phyloP scores from a whole-genome alignment of 2,888 invertebrate genomes.

The Rhynchonema sp. region DNA sequence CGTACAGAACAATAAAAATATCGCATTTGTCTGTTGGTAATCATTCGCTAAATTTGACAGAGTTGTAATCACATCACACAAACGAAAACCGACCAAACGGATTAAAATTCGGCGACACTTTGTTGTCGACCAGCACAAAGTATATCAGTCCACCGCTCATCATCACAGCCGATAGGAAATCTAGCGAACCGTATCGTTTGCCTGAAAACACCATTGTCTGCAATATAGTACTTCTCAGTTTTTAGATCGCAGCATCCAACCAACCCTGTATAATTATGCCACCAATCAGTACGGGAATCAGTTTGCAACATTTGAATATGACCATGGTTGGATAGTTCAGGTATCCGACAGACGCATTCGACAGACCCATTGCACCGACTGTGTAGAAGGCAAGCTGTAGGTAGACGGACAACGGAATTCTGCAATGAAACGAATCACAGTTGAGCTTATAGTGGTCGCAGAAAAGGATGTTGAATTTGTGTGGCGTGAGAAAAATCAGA shows the following conservation, averaged over 20 bases:
- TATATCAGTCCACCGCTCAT: constrained; percentile 76
- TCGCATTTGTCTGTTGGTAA: neutral
- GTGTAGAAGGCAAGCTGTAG: constrained; percentile 61
- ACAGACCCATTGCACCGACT: constrained; percentile 82
- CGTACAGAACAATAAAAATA: neutral
- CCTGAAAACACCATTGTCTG: constrained; percentile 30
- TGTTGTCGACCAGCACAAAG: constrained; percentile 61
- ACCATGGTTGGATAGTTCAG: constrained; percentile 88
- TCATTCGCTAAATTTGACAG: neutral
- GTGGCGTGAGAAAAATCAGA: too few relatives aligned
- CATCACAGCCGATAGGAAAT: constrained; percentile 58
- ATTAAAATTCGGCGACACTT: constrained; percentile 42
- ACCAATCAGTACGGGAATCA: constrained; percentile 82
- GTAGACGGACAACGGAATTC: constrained; percentile 64
- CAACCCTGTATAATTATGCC: constrained; percentile 62
- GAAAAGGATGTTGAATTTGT: too few relatives aligned
- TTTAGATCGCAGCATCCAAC: constrained; percentile 1
- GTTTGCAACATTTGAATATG: constrained; percentile 90
- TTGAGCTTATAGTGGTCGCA: too few relatives aligned
- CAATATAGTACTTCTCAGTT: constrained; percentile 4
- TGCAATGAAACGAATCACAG: too few relatives aligned
- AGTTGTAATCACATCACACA: too few relatives aligned
- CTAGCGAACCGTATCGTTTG: constrained; percentile 60
- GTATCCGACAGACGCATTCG: constrained; percentile 77
- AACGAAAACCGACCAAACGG: constrained; percentile 33